Evolutionary conservation across 2,113 vertebrate genomes (phyloP), one percentile per base, ranked within the genome.

Genomic region (Kryptolebias marmoratus): DNA sequence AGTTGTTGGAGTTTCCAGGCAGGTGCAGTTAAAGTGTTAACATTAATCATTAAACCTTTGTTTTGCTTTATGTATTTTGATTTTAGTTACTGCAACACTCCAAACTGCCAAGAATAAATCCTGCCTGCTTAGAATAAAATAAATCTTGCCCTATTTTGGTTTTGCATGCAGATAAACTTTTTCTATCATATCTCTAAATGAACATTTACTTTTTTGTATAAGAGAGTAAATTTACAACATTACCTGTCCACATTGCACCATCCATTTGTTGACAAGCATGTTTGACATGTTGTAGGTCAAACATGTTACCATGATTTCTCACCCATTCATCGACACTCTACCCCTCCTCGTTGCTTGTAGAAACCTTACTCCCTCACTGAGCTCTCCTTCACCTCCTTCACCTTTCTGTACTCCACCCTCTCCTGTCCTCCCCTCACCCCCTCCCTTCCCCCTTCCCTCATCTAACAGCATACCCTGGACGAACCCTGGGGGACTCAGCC

Each of bases 381-480:
- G 68, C 73, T 89, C 68, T 84, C 85, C 80, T 74, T 70, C 66
- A 73, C 71, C 54, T 72, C 73, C 80, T 71, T 74, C 69, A 84
- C 71, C 64, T 81, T 80, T 86, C 60, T 83, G 80, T 78, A 68
- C 71, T 72, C 82, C 67, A 72, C 71, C 60, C 45, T 64, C 36
- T 42, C 36, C 64, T 66, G 68, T 52, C 68, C 56, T 60, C 47
- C 47, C 52, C 32, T 28, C 45, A 77, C 64, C 73, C 80, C 82
- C 71, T 57, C 58, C 85, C 77, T 74, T 72, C 87, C 80, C 84
- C 84, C 87, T 79, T 72, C 93, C 90, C 83, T 91, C 93, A 91
- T 92, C 93, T 89, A 95, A 96, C 95, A 96, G 95, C 96, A 90
- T 96, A 96, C 87, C 96, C 95, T 0, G 96, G 96, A 97, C 95